Base-by-base conservation (phyloP, 2,113 vertebrate species). In the Barnardius zonarius region DNA sequence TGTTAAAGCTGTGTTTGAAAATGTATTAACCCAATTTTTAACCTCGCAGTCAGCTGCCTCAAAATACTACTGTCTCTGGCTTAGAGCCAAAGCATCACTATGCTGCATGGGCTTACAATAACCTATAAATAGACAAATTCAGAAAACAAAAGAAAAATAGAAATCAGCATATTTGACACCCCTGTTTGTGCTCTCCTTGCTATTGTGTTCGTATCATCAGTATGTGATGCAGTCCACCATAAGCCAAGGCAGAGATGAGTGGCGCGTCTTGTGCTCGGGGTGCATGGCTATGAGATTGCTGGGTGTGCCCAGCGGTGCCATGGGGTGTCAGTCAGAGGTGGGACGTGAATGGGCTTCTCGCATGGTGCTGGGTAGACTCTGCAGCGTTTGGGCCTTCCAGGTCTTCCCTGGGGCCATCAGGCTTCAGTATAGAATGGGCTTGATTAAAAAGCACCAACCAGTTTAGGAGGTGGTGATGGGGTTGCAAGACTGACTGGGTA, bases 401-500 rank as follows among this genome's bases (percentile, higher is more conserved):
- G 54, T 49, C 78, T 67, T 77, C 51, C 37, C n/a, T 55, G 31
- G 30, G 13, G 79, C 39, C 69, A 75, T 37, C 44, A 17, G 55
- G 24, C 62, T 92, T 84, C 78, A 69, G 59, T 39, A 80, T 84
- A 46, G 37, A 83, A 61, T 64, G 46, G 70, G 46, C 72, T 77
- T 59, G 57, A 46, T 80, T 61, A 62, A 82, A 92, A 95, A 83
- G 62, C 46, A n/a, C 81, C 59, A 6, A n/a, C 81, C 59, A 6
- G 41, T 83, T 89, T 87, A 77, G 59, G 86, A 92, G 84, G 81
- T 3, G 41, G 35, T 12, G 30, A 69, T 54, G 54, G 89, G 93
- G 51, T 83, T 92, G 62, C 80, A 94, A 75, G 94, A 78, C 78
- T 83, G 83, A 19, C 33, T 92, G 83, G 91, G 94, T 91, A 87